phyloP scores from a whole-genome alignment of 2,113 vertebrate species.

The Tamias sibiricus region DNA sequence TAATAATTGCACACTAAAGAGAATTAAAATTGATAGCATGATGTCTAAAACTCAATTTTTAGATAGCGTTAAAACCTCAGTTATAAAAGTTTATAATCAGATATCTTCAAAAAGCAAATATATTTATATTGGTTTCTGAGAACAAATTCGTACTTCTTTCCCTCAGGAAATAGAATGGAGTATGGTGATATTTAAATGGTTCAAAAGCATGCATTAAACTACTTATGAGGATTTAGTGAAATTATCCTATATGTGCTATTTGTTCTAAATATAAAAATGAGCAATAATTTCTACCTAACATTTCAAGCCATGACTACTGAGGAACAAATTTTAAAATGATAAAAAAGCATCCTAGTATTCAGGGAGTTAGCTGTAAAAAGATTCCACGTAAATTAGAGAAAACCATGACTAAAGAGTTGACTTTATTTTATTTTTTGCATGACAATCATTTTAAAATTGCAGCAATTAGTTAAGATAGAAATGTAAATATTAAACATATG shows the following conservation, averaged over 20 bases:
- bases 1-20: background rate
- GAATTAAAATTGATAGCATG: background rate
- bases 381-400: constrained; percentile 8
- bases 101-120: background rate
- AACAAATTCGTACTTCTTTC: background rate
- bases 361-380: background rate
- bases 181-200: background rate
- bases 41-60: background rate
- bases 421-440: background rate
- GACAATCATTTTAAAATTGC: no score
- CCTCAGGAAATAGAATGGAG: background rate
- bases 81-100: background rate
- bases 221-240: background rate
- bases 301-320: background rate
- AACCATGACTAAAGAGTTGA: background rate
- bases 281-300: background rate
- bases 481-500: background rate
- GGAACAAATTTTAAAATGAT: background rate
- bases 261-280: background rate
- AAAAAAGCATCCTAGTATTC: background rate
- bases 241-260: background rate
- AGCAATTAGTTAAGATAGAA: background rate
- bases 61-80: background rate
- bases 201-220: background rate
- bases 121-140: background rate